Base-by-base conservation (phyloP, 23 tunicate genomes). In the Phallusia fumigata region DNA sequence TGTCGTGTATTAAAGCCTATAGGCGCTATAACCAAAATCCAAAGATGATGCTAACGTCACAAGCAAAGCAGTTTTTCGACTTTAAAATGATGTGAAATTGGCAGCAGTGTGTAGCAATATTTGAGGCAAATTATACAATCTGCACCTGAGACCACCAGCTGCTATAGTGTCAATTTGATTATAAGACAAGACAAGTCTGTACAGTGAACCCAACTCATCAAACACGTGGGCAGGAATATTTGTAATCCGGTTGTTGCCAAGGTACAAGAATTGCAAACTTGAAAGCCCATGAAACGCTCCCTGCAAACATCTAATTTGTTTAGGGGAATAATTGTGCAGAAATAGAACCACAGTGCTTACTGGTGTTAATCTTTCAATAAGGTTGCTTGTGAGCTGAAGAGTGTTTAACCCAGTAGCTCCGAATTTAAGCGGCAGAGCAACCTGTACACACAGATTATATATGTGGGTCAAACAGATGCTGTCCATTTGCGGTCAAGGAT, bases 131-230 rank as follows among this genome's bases (percentile, higher is more conserved):
- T 40, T 3, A 5, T 10, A 40, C 47, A 3, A n/a, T n/a, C n/a
- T n/a, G n/a, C 33, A 82, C 85, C 75, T 72, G 31, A 82, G 65
- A 22, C 65, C 78, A 16, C 53, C 78, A 28, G 18, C 30, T 35
- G 65, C 85, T 21, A 82, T 35, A 11, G 50, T 16, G 19, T 35
- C 78, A 44, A 82, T 82, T n/a, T 36, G 50, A 31, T 82, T 82
- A 69, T 45, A 32, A n/a, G 35, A 22, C 53, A 82, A 82, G 35
- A 21, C 24, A 32, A 82, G 53, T 13, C 33, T 73, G 33, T 82
- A 50, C 0, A 64, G 64, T 35, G 78, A 35, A 35, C 31, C 22
- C 58, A 82, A 33, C 34, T 24, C 51, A 82, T 82, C 85, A 22
- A 82, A 82, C 32, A 65, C 77, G 19, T 35, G 52, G 0, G 64